Evolutionary conservation across 2,888 invertebrate genomes (phyloP).

Genomic region (Eristalis pertinax): DNA sequence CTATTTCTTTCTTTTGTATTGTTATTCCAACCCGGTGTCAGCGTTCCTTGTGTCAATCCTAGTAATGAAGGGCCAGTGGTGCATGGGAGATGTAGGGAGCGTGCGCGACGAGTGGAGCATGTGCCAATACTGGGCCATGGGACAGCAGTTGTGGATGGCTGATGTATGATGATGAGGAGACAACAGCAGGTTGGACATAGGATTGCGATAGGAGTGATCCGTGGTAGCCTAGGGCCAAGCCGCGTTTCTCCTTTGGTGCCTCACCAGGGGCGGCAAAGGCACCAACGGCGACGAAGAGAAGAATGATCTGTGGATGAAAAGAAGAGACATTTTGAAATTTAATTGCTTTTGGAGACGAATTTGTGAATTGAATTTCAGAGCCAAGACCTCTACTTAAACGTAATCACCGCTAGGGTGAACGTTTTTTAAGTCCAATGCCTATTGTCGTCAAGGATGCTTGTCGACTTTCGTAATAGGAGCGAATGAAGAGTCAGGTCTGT

Average conservation of each 20-base stretch:
- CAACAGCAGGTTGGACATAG: constrained; percentile 76
- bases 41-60: background rate
- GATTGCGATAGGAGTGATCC: constrained; percentile 77
- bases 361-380: too few relatives aligned
- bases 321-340: background rate
- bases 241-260: constrained; percentile 77
- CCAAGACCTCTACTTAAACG: too few relatives aligned
- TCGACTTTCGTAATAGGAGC: too few relatives aligned
- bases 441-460: too few relatives aligned
- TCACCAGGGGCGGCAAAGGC: constrained; percentile 76
- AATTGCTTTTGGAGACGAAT: too few relatives aligned
- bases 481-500: too few relatives aligned
- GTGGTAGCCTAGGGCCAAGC: constrained; percentile 77
- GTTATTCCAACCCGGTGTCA: constrained; percentile 9
- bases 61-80: constrained; percentile 72
- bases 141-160: constrained; percentile 56
- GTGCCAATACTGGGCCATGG: constrained; percentile 25
- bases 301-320: constrained; percentile 42
- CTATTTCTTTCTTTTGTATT: background rate
- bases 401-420: too few relatives aligned
- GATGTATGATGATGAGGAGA: constrained; percentile 73
- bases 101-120: constrained; percentile 22
- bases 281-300: constrained; percentile 58
- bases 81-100: constrained; percentile 74
- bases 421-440: too few relatives aligned